phyloP scores from a whole-genome alignment of 2,888 invertebrate genomes.

The Xestobium rufovillosum region DNA sequence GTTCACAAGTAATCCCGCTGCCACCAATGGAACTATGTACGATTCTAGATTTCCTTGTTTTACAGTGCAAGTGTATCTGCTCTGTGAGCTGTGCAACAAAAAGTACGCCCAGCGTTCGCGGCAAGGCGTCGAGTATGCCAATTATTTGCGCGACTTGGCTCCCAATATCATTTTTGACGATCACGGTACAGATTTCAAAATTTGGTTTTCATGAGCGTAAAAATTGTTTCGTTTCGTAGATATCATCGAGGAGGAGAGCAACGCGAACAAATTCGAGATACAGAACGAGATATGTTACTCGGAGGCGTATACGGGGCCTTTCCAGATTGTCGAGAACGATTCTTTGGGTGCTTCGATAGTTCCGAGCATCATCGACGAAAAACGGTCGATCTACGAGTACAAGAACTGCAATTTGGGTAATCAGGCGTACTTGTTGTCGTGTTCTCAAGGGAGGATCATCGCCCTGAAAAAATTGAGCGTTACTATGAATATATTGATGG shows the following conservation, averaged over 20 bases:
- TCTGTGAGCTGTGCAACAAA: constrained; percentile 48
- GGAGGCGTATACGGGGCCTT: too few species aligned
- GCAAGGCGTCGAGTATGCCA: constrained; percentile 21
- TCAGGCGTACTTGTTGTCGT: constrained; percentile 45
- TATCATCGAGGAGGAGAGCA: too few species aligned
- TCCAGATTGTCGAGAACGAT: too few species aligned
- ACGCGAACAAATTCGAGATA: too few species aligned
- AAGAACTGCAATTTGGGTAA: constrained; percentile 42
- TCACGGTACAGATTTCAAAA: constrained; percentile 25
- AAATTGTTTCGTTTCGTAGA: too few species aligned
- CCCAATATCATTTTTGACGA: constrained; percentile 42
- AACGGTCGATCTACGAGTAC: constrained; percentile 30
- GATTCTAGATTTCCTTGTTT: constrained; percentile 11
- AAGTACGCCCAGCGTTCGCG: constrained; percentile 41
- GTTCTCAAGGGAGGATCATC: constrained; percentile 45
- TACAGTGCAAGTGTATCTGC: constrained; percentile 43
- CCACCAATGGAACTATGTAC: neutral
- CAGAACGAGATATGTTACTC: too few species aligned
- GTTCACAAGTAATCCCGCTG: constrained; percentile 30
- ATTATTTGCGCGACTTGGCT: constrained; percentile 29
- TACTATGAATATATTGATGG: constrained; percentile 48
- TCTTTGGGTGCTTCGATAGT: constrained; percentile 48
- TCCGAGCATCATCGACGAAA: constrained; percentile 36
- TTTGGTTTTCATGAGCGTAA: too few species aligned
- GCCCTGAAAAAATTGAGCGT: constrained; percentile 47